These are phyloP conservation scores for Drosophila grimshawi DNA, from an alignment of 1,140 invertebrate species.

Conservation along the genomic window DNA sequence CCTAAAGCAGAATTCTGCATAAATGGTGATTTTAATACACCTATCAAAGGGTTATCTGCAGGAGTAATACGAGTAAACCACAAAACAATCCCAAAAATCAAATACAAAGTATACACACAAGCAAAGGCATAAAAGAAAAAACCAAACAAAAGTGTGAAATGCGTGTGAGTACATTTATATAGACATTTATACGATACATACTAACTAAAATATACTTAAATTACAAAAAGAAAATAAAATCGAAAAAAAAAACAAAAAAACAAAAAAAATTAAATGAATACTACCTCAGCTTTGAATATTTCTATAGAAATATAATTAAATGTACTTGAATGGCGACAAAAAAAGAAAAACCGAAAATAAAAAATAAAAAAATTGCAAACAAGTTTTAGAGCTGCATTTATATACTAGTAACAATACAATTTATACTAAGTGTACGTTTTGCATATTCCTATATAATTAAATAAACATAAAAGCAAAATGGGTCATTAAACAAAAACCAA, in stretches of 20 bases:
- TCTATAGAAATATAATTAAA: slow-evolving; percentile 81
- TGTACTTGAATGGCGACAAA: slow-evolving; percentile 63
- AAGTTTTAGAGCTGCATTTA: slow-evolving; percentile 83
- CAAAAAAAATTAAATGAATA: slow-evolving; percentile 69
- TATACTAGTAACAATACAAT: slow-evolving; percentile 61
- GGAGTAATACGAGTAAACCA: not conserved
- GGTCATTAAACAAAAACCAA: slow-evolving; percentile 21
- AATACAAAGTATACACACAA: slow-evolving; percentile 14
- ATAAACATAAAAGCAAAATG: slow-evolving; percentile 61
- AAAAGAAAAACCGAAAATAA: slow-evolving; percentile 32
- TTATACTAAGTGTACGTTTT: slow-evolving; percentile 75
- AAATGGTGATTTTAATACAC: slow-evolving; percentile 29
- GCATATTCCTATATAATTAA: slow-evolving; percentile 80
- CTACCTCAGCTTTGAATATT: slow-evolving; percentile 82
- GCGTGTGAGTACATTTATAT: slow-evolving; percentile 57
- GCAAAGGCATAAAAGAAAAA: slow-evolving; percentile 5
- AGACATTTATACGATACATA: slow-evolving; percentile 58
- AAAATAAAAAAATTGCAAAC: slow-evolving; percentile 50
- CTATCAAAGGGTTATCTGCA: slow-evolving; percentile 24
- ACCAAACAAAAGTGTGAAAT: slow-evolving; percentile 19
- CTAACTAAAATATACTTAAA: slow-evolving; percentile 31
- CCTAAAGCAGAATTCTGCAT: slow-evolving; percentile 6
- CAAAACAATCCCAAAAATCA: slow-evolving; percentile 6
- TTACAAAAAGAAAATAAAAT: slow-evolving; percentile 20
- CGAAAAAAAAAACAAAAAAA: slow-evolving; percentile 51